A percentile compares a stretch with the other conserved stretches of the same genome.
phyloP scores from a whole-genome alignment of 2,113 vertebrate genomes.

The Indicator maculatus region DNA sequence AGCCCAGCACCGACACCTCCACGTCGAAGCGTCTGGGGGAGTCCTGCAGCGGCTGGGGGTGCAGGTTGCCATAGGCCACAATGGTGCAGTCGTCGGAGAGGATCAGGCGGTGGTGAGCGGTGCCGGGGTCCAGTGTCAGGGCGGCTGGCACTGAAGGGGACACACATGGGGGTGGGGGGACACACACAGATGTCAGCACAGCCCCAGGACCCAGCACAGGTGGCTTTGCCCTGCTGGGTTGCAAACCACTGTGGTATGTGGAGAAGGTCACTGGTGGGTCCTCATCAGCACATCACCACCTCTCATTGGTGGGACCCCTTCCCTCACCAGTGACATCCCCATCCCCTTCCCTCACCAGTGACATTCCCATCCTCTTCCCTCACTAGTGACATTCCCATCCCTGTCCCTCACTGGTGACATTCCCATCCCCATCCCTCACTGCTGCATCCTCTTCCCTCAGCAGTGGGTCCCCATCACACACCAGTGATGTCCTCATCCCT shows the following conservation, averaged over 20 bases:
- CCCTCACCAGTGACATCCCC: too few relatives aligned
- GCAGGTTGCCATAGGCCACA: slow-evolving; percentile 95
- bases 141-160: slow-evolving; percentile 85
- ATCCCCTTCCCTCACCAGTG: not conserved
- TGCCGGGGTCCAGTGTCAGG: slow-evolving; percentile 91
- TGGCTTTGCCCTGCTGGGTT: accelerated
- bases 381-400: not conserved
- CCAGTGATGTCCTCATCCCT: not conserved
- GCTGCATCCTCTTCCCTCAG: too few relatives aligned
- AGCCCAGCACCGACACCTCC: slow-evolving; percentile 94
- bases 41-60: slow-evolving; percentile 95
- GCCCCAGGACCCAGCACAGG: accelerated
- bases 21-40: slow-evolving; percentile 95
- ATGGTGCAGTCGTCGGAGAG: slow-evolving; percentile 98
- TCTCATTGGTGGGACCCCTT: not conserved
- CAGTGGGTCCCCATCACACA: not conserved
- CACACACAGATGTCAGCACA: accelerated
- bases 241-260: accelerated
- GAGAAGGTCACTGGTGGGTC: not conserved
- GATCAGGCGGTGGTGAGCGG: slow-evolving; percentile 96
- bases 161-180: too few relatives aligned
- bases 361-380: not conserved
- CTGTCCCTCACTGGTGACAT: too few relatives aligned
- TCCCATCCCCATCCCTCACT: not conserved
- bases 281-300: not conserved